phyloP scores from a whole-genome alignment of 2,888 invertebrate genomes.

The Spisula solida region DNA sequence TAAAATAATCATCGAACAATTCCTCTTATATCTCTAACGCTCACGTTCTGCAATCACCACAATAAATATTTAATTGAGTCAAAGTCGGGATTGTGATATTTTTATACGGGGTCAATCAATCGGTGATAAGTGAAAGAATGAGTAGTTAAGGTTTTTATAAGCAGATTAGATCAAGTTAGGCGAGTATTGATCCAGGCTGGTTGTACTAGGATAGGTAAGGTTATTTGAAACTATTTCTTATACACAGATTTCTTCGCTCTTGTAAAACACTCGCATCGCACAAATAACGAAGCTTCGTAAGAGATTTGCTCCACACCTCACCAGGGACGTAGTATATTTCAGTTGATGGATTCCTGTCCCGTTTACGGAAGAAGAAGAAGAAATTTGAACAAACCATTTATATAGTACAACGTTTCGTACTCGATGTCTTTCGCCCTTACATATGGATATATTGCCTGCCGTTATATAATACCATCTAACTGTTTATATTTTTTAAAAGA shows the following conservation, averaged over 20 bases:
- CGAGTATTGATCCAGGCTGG: neutral
- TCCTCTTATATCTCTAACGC: neutral
- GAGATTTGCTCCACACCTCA: too few species aligned
- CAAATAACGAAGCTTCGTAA: neutral
- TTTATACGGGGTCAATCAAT: conserved; percentile 13
- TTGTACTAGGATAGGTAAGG: neutral
- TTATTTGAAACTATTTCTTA: neutral
- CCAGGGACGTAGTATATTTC: too few species aligned
- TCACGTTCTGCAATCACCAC: conserved; percentile 24
- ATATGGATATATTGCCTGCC: too few species aligned
- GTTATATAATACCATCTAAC: too few species aligned
- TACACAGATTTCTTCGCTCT: neutral
- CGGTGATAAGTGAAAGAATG: neutral
- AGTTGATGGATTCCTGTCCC: too few species aligned
- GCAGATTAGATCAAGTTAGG: neutral
- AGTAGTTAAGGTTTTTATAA: neutral
- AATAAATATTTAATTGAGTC: conserved; percentile 43
- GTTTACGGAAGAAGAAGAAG: too few species aligned
- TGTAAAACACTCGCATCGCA: too few species aligned
- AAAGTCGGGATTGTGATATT: conserved; percentile 8
- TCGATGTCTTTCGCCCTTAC: too few species aligned
- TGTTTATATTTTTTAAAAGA: too few species aligned
- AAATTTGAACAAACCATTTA: too few species aligned
- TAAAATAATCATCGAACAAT: conserved; percentile 29
- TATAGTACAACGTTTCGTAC: too few species aligned